Percentiles rank a stretch among this genome's conserved stretches.
Evolutionary conservation across 2,888 invertebrate genomes (phyloP).

Genomic region (Scaptomyza flava): DNA sequence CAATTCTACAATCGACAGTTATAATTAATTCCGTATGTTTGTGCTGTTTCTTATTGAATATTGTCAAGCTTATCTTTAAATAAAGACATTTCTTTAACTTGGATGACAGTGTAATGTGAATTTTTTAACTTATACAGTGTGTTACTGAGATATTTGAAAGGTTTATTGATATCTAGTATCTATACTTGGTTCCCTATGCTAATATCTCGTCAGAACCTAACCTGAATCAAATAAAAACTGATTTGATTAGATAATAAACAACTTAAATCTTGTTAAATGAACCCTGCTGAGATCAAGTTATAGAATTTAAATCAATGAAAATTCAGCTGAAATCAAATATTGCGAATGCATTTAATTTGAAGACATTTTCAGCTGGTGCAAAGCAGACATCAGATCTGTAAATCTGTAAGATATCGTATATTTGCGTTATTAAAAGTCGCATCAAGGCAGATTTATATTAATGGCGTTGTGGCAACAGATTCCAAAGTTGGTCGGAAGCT

Average conservation of each 20-base stretch:
- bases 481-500: slow-evolving; percentile 6
- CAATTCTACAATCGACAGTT: slow-evolving; percentile 25
- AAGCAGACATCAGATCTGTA: slow-evolving; percentile 14
- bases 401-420: slow-evolving; percentile 17
- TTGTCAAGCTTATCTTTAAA: not conserved
- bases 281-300: not conserved
- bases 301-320: not conserved
- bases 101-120: too few species aligned
- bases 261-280: not conserved
- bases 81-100: not conserved
- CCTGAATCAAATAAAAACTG: too few species aligned
- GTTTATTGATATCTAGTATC: too few species aligned
- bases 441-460: slow-evolving; percentile 53
- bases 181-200: too few species aligned
- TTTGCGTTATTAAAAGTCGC: slow-evolving; percentile 54
- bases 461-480: slow-evolving; percentile 20
- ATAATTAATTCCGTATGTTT: slow-evolving; percentile 20
- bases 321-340: not conserved
- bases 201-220: too few species aligned
- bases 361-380: slow-evolving; percentile 30
- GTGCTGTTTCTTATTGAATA: not conserved
- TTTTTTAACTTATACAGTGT: too few species aligned
- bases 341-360: slow-evolving; percentile 6
- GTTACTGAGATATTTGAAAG: too few species aligned
- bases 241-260: too few species aligned